A percentile compares a stretch with the other conserved stretches of the same genome.
Evolutionary conservation across 2,888 invertebrate genomes (phyloP).

Genomic region (Caenorhabditis sp.): DNA sequence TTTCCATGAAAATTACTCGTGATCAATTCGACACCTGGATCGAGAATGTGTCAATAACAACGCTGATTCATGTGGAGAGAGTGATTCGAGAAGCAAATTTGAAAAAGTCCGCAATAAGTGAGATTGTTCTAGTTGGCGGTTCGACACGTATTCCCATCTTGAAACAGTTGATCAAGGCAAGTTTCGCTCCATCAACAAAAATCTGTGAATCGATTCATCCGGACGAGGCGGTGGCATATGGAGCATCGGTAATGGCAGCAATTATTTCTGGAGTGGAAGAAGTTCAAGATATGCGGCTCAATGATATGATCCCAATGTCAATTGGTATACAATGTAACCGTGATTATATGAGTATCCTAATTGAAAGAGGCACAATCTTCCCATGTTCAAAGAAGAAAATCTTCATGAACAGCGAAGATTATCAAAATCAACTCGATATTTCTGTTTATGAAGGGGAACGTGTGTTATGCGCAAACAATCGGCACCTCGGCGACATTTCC

Average conservation of each 20-base stretch:
- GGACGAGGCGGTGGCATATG: constrained; percentile 92
- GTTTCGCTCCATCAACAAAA: constrained; percentile 32
- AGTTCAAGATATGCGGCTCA: constrained; percentile 36
- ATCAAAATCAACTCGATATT: constrained; percentile 25
- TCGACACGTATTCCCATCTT: constrained; percentile 74
- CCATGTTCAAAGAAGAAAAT: constrained; percentile 28
- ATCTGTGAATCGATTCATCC: constrained; percentile 83
- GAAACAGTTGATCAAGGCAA: constrained; percentile 70
- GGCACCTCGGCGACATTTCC: constrained; percentile 25
- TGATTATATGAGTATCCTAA: constrained; percentile 39
- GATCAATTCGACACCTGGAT: constrained; percentile 85
- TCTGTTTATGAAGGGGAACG: constrained; percentile 38
- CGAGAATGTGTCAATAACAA: constrained; percentile 27
- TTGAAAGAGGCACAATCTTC: constrained; percentile 25
- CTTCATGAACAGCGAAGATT: constrained; percentile 36
- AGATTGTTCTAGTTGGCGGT: constrained; percentile 74
- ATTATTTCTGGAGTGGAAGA: constrained; percentile 50
- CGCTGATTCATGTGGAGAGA: constrained; percentile 35
- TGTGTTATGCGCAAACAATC: constrained; percentile 23
- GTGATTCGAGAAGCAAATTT: constrained; percentile 39
- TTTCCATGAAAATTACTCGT: constrained; percentile 91
- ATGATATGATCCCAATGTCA: constrained; percentile 35
- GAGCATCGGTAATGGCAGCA: constrained; percentile 94
- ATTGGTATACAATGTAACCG: constrained; percentile 36
- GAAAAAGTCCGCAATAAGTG: constrained; percentile 66